These are phyloP conservation scores for Morpho deidamia DNA, from an alignment of 2,888 invertebrate genomes.

Conservation along the genomic window DNA sequence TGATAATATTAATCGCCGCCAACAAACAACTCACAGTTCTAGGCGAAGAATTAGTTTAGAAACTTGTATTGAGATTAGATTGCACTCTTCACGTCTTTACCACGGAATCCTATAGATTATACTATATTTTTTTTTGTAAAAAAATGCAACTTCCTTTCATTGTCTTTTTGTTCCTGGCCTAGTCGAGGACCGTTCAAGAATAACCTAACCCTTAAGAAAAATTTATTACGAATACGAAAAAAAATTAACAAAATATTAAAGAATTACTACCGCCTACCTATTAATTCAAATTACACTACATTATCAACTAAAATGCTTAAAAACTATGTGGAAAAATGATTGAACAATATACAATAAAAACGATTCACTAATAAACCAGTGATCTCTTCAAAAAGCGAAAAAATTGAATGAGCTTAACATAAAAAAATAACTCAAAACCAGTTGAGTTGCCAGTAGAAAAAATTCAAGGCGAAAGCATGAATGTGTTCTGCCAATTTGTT, in stretches of 20 bases:
- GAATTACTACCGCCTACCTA: constrained; percentile 72
- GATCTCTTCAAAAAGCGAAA: constrained; percentile 40
- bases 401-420: constrained; percentile 2
- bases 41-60: constrained; percentile 22
- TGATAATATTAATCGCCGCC: constrained; percentile 7
- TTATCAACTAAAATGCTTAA: constrained; percentile 71
- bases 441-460: constrained; percentile 16
- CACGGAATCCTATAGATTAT: constrained; percentile 23
- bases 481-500: constrained; percentile 5
- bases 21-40: constrained; percentile 5
- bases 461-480: constrained; percentile 11
- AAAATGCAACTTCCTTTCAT: constrained; percentile 73
- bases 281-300: constrained; percentile 71
- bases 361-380: constrained; percentile 72
- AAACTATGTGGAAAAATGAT: constrained; percentile 73
- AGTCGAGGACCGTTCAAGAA: constrained; percentile 60
- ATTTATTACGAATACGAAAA: constrained; percentile 67
- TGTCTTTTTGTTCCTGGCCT: constrained; percentile 72
- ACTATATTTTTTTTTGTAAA: constrained; percentile 43
- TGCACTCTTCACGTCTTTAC: constrained; percentile 22
- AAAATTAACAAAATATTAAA: constrained; percentile 75
- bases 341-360: constrained; percentile 77
- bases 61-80: constrained; percentile 28
- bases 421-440: not conserved
- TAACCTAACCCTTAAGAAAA: constrained; percentile 64